Evolutionary conservation across 2,797 vertebrate species (phyloP).

Genomic region (Craterocephalus amniculus): DNA sequence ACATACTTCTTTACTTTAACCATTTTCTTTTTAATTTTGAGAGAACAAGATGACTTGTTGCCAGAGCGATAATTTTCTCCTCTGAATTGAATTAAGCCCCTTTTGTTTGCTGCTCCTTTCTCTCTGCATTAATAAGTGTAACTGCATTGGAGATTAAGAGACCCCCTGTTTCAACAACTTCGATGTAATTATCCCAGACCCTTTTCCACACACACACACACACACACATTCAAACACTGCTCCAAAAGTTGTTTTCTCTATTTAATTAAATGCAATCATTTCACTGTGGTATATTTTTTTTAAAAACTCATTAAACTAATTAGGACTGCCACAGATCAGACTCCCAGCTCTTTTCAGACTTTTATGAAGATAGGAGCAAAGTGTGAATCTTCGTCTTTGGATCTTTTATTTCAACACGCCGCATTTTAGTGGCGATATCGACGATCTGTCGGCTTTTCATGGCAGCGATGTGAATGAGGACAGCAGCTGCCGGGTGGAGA

Average conservation of each 20-base stretch:
- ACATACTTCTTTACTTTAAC: background rate
- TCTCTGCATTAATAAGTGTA: slow-evolving; percentile 65
- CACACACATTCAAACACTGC: slow-evolving; percentile 7
- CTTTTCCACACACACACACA: slow-evolving; percentile 9
- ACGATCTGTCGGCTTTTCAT: slow-evolving; percentile 51
- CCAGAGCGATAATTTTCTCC: slow-evolving; percentile 36
- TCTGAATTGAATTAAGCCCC: slow-evolving; percentile 41
- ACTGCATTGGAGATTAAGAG: slow-evolving; percentile 71
- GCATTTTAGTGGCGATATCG: slow-evolving; percentile 54
- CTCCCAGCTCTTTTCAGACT: slow-evolving; percentile 38
- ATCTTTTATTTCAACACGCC: slow-evolving; percentile 62
- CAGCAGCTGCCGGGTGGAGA: slow-evolving; percentile 70
- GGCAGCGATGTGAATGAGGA: slow-evolving; percentile 49
- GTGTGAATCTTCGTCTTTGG: slow-evolving; percentile 51
- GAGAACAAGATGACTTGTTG: slow-evolving; percentile 33
- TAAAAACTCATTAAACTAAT: slow-evolving; percentile 67
- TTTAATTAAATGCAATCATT: slow-evolving; percentile 72
- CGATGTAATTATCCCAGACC: slow-evolving; percentile 61
- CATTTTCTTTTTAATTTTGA: background rate
- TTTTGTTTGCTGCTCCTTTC: slow-evolving; percentile 40
- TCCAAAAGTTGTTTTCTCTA: slow-evolving; percentile 63
- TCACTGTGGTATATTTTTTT: slow-evolving; percentile 43
- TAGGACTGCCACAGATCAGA: slow-evolving; percentile 55
- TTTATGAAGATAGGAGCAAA: slow-evolving; percentile 24
- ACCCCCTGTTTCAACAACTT: slow-evolving; percentile 54